Evolutionary conservation across 2,888 invertebrate species (phyloP), one percentile per base, ranked within the genome.

Genomic region (Beris morrisii): DNA sequence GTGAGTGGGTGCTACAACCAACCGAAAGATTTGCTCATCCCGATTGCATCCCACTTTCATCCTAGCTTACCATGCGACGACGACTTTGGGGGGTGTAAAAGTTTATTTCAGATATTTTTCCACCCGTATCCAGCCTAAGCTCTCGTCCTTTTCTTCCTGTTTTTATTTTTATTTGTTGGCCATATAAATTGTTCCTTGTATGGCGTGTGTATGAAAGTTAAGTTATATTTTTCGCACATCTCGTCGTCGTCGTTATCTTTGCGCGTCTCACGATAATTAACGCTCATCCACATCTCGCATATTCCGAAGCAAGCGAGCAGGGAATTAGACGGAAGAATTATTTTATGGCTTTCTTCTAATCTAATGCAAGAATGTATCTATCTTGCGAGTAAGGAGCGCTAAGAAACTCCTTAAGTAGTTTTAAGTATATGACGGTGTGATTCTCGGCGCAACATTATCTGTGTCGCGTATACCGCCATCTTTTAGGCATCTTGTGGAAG

Each of bases 291-390:
- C 64, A 64, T 61, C 15, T 13, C 52, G 32, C n/a, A 38, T 61
- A 61, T 50, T 61, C 61, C 61, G 50, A 48, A 61, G 9, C 38
- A 38, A 9, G 7, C 50, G 50, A 43, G 61, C 13, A 22, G 50
- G 61, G 61, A 61, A 61, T 61, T 61, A 61, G 43, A 38, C 52
- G 50, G 50, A 61, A 61, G 61, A 61, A 52, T 61, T 61, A 61
- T 61, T 61, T 61, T 61, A 61, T 61, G 52, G 61, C 22, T 61
- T 50, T 61, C 50, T 32, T 61, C 52, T 61, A 61, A 61, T 61
- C 61, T 61, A 61, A 61, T 50, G 61, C 38, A 15, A 46, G 32
- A 61, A 50, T 61, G 50, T 61, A 61, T 61, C 61, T 50, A 59
- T 48, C 59, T 50, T 50, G 32, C 43, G 61, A 50, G 50, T 50